Evolutionary conservation across 2,797 vertebrate genomes (phyloP).

Genomic region (Sebastes elongatus): DNA sequence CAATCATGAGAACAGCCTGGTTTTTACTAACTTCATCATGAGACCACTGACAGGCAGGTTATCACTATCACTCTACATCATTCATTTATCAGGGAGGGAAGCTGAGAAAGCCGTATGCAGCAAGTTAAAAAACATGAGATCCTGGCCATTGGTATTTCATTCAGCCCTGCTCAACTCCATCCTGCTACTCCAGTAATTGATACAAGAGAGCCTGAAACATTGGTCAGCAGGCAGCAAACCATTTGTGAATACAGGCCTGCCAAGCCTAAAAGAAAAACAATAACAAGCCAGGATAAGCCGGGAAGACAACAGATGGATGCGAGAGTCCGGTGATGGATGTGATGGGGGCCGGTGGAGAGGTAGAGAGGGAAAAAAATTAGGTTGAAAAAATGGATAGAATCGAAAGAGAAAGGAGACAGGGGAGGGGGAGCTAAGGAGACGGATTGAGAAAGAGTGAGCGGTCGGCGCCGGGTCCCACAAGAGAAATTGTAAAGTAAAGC

Average conservation of each 20-base stretch:
- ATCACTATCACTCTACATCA: background rate
- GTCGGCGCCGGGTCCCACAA: slow-evolving; percentile 90
- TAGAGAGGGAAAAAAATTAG: slow-evolving; percentile 58
- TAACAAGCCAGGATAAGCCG: slow-evolving; percentile 57
- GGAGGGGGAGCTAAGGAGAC: slow-evolving; percentile 59
- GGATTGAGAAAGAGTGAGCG: slow-evolving; percentile 86
- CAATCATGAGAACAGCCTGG: background rate
- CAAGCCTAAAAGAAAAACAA: slow-evolving; percentile 75
- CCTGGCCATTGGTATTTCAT: slow-evolving; percentile 48
- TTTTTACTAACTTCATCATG: background rate
- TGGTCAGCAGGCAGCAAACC: slow-evolving; percentile 74
- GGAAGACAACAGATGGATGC: slow-evolving; percentile 70
- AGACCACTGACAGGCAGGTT: background rate
- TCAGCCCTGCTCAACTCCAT: slow-evolving; percentile 36
- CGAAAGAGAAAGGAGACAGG: slow-evolving; percentile 48
- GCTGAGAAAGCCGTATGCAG: background rate
- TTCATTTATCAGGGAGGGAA: slow-evolving; percentile 15
- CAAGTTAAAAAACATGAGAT: slow-evolving; percentile 31
- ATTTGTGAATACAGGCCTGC: slow-evolving; percentile 70
- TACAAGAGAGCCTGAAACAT: slow-evolving; percentile 69
- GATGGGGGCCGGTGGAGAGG: slow-evolving; percentile 53
- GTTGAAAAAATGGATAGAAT: slow-evolving; percentile 50
- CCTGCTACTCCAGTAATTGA: slow-evolving; percentile 70
- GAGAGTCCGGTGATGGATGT: slow-evolving; percentile 67
- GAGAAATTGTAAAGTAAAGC: slow-evolving; percentile 93